A percentile compares a stretch with the other conserved stretches of the same genome.
These are phyloP conservation scores for Bemisia tabaci DNA, from an alignment of 1,140 invertebrate species.

Conservation along the genomic window DNA sequence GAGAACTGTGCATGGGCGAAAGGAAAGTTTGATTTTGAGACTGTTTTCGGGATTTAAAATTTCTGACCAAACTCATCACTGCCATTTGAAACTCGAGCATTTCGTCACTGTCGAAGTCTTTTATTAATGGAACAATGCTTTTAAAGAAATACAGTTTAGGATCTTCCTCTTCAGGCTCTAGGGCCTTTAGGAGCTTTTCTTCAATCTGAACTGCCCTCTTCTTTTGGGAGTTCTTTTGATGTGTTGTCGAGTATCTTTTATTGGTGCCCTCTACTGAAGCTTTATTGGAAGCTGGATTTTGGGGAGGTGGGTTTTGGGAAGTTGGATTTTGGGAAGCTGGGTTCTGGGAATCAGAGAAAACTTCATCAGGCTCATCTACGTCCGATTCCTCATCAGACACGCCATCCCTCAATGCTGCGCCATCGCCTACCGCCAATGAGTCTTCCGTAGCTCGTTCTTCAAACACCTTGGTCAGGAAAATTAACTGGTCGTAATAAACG, in stretches of 20 bases:
- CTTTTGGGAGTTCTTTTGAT: background rate
- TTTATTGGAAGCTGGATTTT: no score
- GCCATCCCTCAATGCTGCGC: background rate
- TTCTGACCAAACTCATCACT: background rate
- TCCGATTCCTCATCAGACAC: background rate
- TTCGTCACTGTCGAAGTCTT: background rate
- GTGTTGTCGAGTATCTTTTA: background rate
- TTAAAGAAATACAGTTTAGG: background rate
- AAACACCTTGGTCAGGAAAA: slow-evolving; percentile 3
- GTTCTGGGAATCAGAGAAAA: no score
- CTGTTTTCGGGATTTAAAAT: no score
- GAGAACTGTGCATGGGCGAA: no score
- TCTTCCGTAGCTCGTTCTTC: slow-evolving; percentile 2
- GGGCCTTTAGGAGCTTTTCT: background rate
- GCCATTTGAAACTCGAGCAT: slow-evolving; percentile 3
- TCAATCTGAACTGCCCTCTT: background rate
- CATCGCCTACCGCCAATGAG: background rate
- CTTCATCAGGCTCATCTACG: no score
- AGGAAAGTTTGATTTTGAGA: no score
- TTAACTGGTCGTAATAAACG: background rate
- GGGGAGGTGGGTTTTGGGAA: background rate
- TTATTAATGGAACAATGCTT: background rate
- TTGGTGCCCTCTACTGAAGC: background rate
- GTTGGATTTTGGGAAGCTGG: background rate
- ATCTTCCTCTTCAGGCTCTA: background rate